Percentiles rank a stretch among this genome's conserved stretches.
Evolutionary conservation across 2,797 vertebrate species (phyloP).

Genomic region (Diplodus puntazzo): DNA sequence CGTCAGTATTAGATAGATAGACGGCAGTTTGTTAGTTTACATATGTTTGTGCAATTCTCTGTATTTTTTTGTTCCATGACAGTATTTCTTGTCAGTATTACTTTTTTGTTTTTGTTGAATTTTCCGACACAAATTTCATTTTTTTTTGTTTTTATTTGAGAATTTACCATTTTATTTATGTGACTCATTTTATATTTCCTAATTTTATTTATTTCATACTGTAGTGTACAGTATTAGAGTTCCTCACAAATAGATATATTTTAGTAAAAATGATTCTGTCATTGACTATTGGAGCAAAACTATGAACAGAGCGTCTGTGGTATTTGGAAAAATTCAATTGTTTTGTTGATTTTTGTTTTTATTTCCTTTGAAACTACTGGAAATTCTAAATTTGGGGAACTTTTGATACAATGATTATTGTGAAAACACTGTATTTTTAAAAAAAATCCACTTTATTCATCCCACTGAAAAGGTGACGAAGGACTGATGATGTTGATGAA

Average conservation of each 20-base stretch:
- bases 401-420: constrained; percentile 95
- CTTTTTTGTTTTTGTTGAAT: constrained; percentile 86
- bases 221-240: constrained; percentile 99
- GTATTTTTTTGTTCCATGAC: constrained; percentile 88
- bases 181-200: constrained; percentile 99
- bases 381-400: constrained; percentile 97
- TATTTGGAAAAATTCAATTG: constrained; percentile 93
- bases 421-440: constrained; percentile 99
- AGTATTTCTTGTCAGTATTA: constrained; percentile 93
- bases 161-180: constrained; percentile 99
- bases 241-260: constrained; percentile 99
- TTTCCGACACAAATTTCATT: constrained; percentile 90
- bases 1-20: constrained; percentile 96
- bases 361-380: constrained; percentile 92
- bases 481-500: constrained; percentile 88
- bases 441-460: constrained; percentile 97
- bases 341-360: constrained; percentile 86
- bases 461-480: constrained; percentile 91
- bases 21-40: constrained; percentile 97
- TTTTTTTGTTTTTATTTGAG: constrained; percentile 96
- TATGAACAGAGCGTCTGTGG: constrained; percentile 95
- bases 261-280: constrained; percentile 98
- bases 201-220: constrained; percentile 99
- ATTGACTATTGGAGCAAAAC: constrained; percentile 96
- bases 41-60: constrained; percentile 99